Evolutionary conservation across 2,797 vertebrate species (phyloP), one percentile per base, ranked within the genome.

Genomic region (Leuciscus waleckii): DNA sequence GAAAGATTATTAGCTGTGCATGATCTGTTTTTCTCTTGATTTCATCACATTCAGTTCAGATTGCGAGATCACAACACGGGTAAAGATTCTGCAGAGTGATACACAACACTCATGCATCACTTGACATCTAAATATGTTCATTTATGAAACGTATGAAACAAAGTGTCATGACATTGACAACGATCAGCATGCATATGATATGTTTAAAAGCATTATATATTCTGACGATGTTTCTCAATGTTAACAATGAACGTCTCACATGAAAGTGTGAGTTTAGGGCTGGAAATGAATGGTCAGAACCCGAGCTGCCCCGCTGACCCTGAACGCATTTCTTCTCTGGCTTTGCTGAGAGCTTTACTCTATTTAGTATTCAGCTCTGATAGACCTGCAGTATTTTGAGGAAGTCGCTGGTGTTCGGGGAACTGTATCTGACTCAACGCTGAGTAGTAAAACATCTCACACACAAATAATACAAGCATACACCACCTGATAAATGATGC

Each of bases 361-460:
- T 23, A 63, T 65, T 75, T 65, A 65, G 56, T 75, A 61, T 82
- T 73, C 80, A 74, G 81, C 69, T 74, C 51, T 82, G 81, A 74
- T 83, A 46, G 41, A 75, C 70, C 81, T 83, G 81, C 81, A 74
- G 70, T 75, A 74, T 82, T 74, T 74, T 63, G 81, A 70, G 68
- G 80, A 82, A 73, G 69, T 63, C 41, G 29, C 70, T 75, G 70
- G n/a, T 63, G 69, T 73, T 43, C 54, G 14, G 51, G 35, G 37
- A 82, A 46, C 69, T 82, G 81, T 65, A 35, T 82, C 56, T n/a
- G 70, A 83, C 29, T 65, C 29, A 3, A 83, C 0, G 37, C 74
- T 21, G 26, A 35, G 49, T 41, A 39, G 35, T 70, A 56, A 69
- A 77, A 76, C 58, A 85, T 85, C 46, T 83, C 67, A 49, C 71